A percentile compares a stretch with the other conserved stretches of the same genome.
Conservation (phyloP, 2,797 vertebrate genomes). For the Acrossocheilus wenchowensis region DNA sequence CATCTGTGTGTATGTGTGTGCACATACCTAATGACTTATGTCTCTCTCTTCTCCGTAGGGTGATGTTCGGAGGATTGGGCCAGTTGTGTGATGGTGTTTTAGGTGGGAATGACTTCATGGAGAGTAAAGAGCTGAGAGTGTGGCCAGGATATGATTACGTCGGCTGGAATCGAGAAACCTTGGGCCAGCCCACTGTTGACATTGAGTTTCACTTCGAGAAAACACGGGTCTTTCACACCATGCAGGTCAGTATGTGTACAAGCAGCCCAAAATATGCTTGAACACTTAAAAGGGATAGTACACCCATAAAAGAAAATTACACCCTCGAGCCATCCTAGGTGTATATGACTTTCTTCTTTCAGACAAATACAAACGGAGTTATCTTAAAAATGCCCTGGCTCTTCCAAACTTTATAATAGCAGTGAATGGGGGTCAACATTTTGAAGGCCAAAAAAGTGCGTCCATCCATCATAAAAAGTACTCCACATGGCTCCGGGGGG, state of each 20-base stretch:
- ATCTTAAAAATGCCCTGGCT: background rate
- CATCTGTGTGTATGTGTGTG: constrained; percentile 11
- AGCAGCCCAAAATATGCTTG: background rate
- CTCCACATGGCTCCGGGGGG: no score
- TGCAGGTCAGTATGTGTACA: constrained; percentile 76
- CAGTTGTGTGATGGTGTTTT: constrained; percentile 90
- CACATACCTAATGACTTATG: background rate
- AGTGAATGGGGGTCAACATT: no score
- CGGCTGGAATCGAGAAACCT: constrained; percentile 86
- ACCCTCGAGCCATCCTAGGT: background rate
- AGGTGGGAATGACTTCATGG: constrained; percentile 88
- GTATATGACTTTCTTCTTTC: background rate
- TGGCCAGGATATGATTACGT: constrained; percentile 95
- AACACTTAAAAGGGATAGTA: background rate
- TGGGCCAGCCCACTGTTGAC: constrained; percentile 82
- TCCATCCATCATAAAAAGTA: background rate
- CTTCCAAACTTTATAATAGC: background rate
- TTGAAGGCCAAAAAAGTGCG: background rate
- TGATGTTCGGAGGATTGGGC: constrained; percentile 90
- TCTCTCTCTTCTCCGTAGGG: constrained; percentile 69
- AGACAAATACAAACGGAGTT: background rate
- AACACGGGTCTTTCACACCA: constrained; percentile 76
- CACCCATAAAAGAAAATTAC: background rate
- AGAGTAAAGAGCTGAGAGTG: constrained; percentile 89
- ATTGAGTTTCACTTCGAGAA: constrained; percentile 92